Evolutionary conservation across 2,888 invertebrate genomes (phyloP), one percentile per base, ranked within the genome.

Genomic region (Dynastes grantii): DNA sequence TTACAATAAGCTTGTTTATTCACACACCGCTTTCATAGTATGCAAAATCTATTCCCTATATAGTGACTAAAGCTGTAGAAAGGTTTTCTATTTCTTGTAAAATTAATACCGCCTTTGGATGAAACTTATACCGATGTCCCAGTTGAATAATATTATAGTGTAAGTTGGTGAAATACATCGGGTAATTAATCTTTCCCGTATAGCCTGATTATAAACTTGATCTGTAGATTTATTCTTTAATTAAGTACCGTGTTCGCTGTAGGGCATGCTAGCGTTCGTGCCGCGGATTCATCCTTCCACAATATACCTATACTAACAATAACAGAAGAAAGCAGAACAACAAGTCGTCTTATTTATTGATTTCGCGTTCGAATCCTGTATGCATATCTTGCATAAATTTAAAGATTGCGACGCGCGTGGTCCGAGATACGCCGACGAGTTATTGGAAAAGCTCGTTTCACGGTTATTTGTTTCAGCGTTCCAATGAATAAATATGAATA

Each of bases 401-500:
- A 68, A 45, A 51, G 45, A 51, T 51, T 29, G 68, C 68, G 27
- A 51, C 51, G n/a, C 55, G 55, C 16, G 9, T n/a, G n/a, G 51
- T 29, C 51, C 68, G 29, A 51, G 51, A 51, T 51, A 45, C 40
- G 4, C 37, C 22, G 6, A 6, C 11, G 9, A 40, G 68, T 61
- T 73, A 73, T 73, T 73, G 73, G 58, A 58, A 58, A 73, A 73
- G 58, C 73, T 73, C 73, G 58, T 73, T 73, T 73, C 73, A 73
- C 73, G 73, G 58, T 73, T 73, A 73, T 73, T 73, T 73, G 73
- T 58, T 73, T 58, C 73, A 61, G 58, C 58, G 73, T 73, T 73
- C 61, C 73, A 73, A 73, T 73, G 73, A 73, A 73, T 73, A 73
- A 73, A 73, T 73, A 73, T 58, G 73, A 73, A 73, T 73, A 73